These are phyloP conservation scores for Tetheella fluctuosa DNA, from an alignment of 2,888 invertebrate species.

Conservation along the genomic window DNA sequence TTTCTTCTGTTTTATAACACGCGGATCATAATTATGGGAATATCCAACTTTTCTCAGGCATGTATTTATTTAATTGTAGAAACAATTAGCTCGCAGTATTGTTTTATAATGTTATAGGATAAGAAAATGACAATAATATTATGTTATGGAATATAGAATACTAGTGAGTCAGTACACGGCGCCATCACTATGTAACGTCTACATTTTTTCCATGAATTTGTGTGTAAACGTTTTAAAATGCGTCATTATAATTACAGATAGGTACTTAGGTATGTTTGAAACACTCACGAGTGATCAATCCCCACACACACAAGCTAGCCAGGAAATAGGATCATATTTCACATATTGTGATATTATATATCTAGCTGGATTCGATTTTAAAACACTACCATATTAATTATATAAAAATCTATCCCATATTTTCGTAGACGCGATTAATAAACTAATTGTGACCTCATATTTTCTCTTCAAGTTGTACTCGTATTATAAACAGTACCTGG, in stretches of 20 bases:
- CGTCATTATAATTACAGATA: background rate
- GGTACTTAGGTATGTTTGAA: background rate
- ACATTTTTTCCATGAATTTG: constrained; percentile 11
- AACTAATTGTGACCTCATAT: background rate
- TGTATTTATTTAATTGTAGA: constrained; percentile 33
- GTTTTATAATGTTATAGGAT: background rate
- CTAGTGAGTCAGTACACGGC: background rate
- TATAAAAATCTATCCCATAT: background rate
- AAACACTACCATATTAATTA: background rate
- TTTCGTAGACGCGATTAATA: no score
- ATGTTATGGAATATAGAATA: background rate
- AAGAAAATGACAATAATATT: constrained; percentile 2
- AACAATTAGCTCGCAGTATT: constrained; percentile 19
- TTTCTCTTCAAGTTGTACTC: background rate
- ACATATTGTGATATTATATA: no score
- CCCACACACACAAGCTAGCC: background rate
- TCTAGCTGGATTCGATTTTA: no score
- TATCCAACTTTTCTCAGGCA: constrained; percentile 46
- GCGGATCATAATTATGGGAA: constrained; percentile 66
- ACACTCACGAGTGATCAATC: background rate
- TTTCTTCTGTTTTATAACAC: constrained; percentile 55
- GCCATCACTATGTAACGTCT: constrained; percentile 16
- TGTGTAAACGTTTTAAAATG: background rate
- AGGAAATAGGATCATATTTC: no score
- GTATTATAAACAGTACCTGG: no score